phyloP scores from a whole-genome alignment of 2,113 vertebrate species.

The Syrmaticus mikado region DNA sequence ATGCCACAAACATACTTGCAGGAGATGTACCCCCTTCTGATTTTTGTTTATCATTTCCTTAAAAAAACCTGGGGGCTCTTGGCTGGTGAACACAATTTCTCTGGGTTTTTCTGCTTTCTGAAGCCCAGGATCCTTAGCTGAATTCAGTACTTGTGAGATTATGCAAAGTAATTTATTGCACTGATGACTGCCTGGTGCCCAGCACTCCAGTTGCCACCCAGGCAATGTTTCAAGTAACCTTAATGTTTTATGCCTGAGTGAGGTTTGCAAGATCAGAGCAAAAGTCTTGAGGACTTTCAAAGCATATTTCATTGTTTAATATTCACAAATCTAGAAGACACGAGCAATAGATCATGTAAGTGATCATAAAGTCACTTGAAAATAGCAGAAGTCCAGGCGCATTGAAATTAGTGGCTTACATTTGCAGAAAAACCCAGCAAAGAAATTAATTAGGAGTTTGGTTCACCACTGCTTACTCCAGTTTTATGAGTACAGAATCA shows the following conservation, averaged over 20 bases:
- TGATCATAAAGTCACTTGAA: background rate
- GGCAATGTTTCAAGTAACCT: background rate
- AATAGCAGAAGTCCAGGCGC: conserved; percentile 32
- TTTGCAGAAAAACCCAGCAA: conserved; percentile 68
- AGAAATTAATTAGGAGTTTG: conserved; percentile 57
- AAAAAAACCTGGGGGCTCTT: background rate
- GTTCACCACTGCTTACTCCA: conserved; percentile 45
- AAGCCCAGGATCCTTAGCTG: conserved; percentile 49
- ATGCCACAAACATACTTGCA: background rate
- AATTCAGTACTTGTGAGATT: background rate
- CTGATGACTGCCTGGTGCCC: background rate
- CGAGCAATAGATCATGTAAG: background rate
- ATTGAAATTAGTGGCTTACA: conserved; percentile 47
- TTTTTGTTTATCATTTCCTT: background rate
- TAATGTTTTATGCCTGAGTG: background rate
- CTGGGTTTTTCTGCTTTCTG: conserved; percentile 72
- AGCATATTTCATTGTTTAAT: background rate
- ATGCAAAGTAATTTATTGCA: background rate
- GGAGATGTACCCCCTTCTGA: background rate
- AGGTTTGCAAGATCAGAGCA: background rate
- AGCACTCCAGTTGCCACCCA: background rate
- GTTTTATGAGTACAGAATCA: background rate
- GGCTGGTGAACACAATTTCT: conserved; percentile 56
- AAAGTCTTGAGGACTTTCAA: conserved; percentile 3
- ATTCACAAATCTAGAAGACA: background rate